These are phyloP conservation scores for Ephydatia muelleri DNA, from an alignment of 37 sponge, comb jelly and placozoan genomes.

Conservation along the genomic window DNA sequence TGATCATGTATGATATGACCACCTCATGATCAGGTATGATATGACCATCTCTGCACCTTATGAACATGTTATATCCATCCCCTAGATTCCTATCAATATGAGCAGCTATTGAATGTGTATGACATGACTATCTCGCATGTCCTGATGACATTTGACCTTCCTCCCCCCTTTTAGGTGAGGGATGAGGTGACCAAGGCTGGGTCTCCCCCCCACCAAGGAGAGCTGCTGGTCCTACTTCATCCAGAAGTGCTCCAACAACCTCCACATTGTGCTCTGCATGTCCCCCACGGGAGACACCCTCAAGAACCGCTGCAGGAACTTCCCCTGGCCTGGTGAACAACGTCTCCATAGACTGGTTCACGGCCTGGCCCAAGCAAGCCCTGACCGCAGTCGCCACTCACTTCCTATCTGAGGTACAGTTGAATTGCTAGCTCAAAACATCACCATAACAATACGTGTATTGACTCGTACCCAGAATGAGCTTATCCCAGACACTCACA, in stretches of 20 bases:
- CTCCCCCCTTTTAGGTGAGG: slow-evolving; percentile 50
- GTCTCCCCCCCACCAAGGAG: slow-evolving; percentile 87
- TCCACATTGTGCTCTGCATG: slow-evolving; percentile 97
- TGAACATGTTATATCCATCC: no score
- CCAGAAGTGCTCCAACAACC: slow-evolving; percentile 88
- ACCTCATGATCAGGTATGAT: no score
- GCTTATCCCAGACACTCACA: slow-evolving; percentile 78
- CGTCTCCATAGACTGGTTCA: slow-evolving; percentile 98
- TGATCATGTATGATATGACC: no score
- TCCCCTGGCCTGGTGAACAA: slow-evolving; percentile 98
- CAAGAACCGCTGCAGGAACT: slow-evolving; percentile 96
- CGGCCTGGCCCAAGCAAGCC: slow-evolving; percentile 98
- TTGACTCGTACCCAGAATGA: slow-evolving; percentile 59
- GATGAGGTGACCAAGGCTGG: slow-evolving; percentile 92
- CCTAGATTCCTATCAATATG: no score
- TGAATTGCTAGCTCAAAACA: not conserved
- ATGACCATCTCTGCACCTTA: no score
- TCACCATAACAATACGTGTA: not conserved
- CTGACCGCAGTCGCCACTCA: slow-evolving; percentile 94
- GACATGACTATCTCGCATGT: no score
- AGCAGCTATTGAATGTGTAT: not conserved
- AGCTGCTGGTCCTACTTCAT: slow-evolving; percentile 93
- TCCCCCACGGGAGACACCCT: slow-evolving; percentile 95
- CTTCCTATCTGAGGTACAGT: slow-evolving; percentile 87
- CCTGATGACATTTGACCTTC: not conserved